Percentiles rank a stretch among this genome's conserved stretches.
These are phyloP conservation scores for Silurus asotus DNA, from an alignment of 2,113 vertebrate genomes.

Conservation along the genomic window DNA sequence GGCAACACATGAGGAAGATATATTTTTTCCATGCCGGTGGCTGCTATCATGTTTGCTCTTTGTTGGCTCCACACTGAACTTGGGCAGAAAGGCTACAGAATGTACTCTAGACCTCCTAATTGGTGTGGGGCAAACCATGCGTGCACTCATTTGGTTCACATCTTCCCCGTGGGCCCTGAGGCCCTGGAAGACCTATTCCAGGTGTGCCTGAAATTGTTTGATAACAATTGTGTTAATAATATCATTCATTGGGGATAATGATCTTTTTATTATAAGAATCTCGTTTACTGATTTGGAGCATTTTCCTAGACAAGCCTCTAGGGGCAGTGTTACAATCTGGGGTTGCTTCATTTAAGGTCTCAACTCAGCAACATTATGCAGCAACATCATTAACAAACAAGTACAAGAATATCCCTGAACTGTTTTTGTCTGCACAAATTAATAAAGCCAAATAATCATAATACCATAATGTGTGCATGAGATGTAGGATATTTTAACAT, in stretches of 20 bases:
- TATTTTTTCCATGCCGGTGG: not conserved
- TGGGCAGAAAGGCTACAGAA: not conserved
- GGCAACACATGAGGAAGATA: not conserved
- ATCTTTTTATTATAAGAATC: no score
- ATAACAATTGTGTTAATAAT: not conserved
- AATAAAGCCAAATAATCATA: no score
- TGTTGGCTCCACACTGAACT: not conserved
- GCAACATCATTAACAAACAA: no score
- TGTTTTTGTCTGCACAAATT: no score
- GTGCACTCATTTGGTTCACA: conserved; percentile 85
- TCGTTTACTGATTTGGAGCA: no score
- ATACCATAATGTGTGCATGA: no score
- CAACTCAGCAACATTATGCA: no score
- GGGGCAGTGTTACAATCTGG: no score
- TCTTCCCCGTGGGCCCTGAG: conserved; percentile 79
- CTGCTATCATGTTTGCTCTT: not conserved
- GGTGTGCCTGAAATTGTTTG: conserved; percentile 64
- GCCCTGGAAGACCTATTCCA: conserved; percentile 77
- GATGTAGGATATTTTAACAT: no score
- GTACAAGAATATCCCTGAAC: no score
- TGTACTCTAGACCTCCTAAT: conserved; percentile 61
- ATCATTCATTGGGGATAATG: not conserved
- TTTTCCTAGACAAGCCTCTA: no score
- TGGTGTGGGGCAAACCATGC: conserved; percentile 67
- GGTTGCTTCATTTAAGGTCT: no score